phyloP scores from a whole-genome alignment of 2,888 invertebrate genomes.

The Chironomus tentans region DNA sequence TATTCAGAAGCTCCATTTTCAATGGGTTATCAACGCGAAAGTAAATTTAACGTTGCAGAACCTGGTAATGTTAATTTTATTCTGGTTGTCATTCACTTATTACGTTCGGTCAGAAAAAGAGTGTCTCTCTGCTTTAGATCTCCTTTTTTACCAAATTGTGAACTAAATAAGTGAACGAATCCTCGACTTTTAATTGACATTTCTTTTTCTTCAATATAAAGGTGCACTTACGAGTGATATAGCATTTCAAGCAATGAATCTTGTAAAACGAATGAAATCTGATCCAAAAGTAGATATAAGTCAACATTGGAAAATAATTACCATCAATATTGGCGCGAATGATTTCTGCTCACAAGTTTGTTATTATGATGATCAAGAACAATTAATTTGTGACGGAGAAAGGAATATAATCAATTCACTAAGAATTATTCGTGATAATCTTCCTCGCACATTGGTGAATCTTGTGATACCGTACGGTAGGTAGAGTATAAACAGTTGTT shows the following conservation, averaged over 20 bases:
- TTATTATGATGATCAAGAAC: slow-evolving; percentile 40
- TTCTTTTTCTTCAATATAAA: too few relatives aligned
- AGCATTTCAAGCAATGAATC: slow-evolving; percentile 47
- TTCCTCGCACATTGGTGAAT: slow-evolving; percentile 52
- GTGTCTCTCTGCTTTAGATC: too few relatives aligned
- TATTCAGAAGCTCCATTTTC: slow-evolving; percentile 36
- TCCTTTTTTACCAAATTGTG: too few relatives aligned
- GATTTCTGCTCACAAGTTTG: slow-evolving; percentile 53
- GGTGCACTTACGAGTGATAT: slow-evolving; percentile 48
- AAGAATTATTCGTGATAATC: slow-evolving; percentile 46
- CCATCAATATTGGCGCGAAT: slow-evolving; percentile 51
- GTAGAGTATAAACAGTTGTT: slow-evolving; percentile 21
- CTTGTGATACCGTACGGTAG: slow-evolving; percentile 46
- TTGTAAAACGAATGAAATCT: slow-evolving; percentile 46
- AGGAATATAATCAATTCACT: slow-evolving; percentile 43
- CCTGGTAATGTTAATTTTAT: slow-evolving; percentile 40
- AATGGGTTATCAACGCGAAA: slow-evolving; percentile 35
- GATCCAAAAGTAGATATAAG: slow-evolving; percentile 48
- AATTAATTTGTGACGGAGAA: slow-evolving; percentile 43
- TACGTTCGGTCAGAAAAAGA: too few relatives aligned
- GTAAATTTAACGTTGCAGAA: slow-evolving; percentile 51
- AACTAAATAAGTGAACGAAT: too few relatives aligned
- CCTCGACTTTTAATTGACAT: too few relatives aligned
- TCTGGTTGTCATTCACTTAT: not conserved
- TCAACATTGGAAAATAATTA: slow-evolving; percentile 53